These are phyloP conservation scores for Hypocryptadius cinnamomeus DNA, from an alignment of 2,113 vertebrate species.

Conservation along the genomic window DNA sequence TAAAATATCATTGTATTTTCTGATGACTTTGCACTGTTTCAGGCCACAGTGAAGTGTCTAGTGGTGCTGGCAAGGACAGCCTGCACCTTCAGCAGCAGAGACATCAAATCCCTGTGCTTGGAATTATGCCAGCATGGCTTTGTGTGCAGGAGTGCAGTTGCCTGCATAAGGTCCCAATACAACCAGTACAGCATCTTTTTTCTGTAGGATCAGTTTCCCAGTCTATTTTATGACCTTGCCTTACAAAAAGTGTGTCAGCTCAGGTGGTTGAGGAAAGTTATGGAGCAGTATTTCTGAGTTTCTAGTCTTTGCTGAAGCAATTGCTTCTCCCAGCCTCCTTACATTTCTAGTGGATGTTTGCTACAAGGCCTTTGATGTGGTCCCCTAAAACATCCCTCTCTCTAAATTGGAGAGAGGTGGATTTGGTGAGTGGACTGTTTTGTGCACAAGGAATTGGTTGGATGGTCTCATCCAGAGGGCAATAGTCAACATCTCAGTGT, in stretches of 20 bases:
- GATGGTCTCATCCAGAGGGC: neutral
- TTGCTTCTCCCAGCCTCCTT: neutral
- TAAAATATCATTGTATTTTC: neutral
- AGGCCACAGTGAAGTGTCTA: neutral
- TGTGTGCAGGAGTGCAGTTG: rapidly evolving
- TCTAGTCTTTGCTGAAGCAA: neutral
- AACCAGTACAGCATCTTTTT: neutral
- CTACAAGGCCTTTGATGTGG: neutral
- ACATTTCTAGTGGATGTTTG: neutral
- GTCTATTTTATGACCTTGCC: neutral
- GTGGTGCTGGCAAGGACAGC: neutral
- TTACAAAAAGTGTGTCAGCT: neutral
- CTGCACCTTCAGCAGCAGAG: neutral
- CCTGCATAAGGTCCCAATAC: neutral
- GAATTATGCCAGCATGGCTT: neutral
- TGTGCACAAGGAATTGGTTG: rapidly evolving
- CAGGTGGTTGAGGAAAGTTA: neutral
- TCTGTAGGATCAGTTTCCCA: neutral
- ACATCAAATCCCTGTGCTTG: neutral
- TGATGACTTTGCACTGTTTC: neutral
- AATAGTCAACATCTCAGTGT: neutral
- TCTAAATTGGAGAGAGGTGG: neutral
- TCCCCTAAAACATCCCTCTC: neutral
- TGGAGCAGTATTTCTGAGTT: neutral
- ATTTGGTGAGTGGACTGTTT: neutral